These are phyloP conservation scores for Drosophila hamatofila DNA, from an alignment of 2,888 invertebrate species.

Conservation along the genomic window DNA sequence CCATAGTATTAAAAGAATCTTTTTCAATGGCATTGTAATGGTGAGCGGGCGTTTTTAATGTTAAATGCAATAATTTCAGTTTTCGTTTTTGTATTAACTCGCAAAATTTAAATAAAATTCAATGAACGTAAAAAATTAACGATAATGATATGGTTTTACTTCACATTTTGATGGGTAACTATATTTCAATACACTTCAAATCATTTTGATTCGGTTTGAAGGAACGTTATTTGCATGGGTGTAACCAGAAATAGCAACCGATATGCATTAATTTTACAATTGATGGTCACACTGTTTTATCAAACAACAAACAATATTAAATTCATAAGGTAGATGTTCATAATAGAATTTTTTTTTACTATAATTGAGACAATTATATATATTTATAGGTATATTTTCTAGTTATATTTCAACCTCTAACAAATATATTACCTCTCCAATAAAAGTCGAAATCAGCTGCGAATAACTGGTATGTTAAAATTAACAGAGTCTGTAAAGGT, in stretches of 20 bases:
- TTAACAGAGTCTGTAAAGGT: conserved; percentile 21
- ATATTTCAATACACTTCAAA: background rate
- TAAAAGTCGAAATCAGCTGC: conserved; percentile 30
- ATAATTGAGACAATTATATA: background rate
- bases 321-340: fast-evolving
- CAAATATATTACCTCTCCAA: background rate
- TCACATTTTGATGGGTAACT: background rate
- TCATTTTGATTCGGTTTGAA: background rate
- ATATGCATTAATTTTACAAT: background rate
- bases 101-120: conserved; percentile 78
- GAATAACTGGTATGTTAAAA: background rate
- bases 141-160: conserved; percentile 6
- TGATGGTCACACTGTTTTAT: no score
- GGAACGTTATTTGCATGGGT: background rate
- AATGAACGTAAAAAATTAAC: conserved; percentile 72
- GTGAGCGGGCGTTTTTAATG: conserved; percentile 75
- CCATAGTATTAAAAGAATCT: conserved; percentile 76
- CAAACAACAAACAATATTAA: background rate
- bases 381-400: background rate
- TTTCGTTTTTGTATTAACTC: conserved; percentile 77
- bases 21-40: conserved; percentile 77
- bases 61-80: conserved; percentile 73
- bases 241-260: background rate
- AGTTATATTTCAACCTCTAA: background rate
- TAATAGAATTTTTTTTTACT: background rate